Base-by-base conservation (phyloP, 2,113 vertebrate species). In the Perccottus glenii region DNA sequence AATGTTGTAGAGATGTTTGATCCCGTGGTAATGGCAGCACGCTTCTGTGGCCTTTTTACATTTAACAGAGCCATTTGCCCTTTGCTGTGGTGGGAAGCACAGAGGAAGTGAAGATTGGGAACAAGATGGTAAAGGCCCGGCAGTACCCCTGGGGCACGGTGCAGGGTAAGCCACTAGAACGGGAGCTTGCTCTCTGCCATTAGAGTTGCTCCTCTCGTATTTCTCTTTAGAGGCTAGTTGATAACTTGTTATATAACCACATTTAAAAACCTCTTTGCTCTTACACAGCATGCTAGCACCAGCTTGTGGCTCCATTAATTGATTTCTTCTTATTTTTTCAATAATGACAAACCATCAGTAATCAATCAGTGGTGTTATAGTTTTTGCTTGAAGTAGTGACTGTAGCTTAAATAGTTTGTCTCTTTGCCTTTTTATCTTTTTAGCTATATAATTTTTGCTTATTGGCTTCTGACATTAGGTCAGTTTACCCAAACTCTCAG, bases 61-160 rank as follows among this genome's bases (percentile, higher is more conserved):
- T 9, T 91, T 87, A 47, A 45, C 89, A 99, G 98, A 97, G 94
- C 60, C 96, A 99, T 87, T 93, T 99, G 90, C 98, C 98, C 0
- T 99, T 99, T 73, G 98, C 98, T 0, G 97, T 99, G 55, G 93
- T 99, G 4, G 98, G 98, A 67, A 99, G 98, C 90, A 99, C 96
- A 0, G 98, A 99, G 87, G 97, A 99, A 84, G 88, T 97, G 82
- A 99, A 98, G 94, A 96, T 99, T 73, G 98, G 98, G 80, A 98
- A 98, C 91, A 98, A 98, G 94, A 98, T 98, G 96, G 95, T 98
- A 93, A 97, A 95, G 84, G 96, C 95, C 0, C 94, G 98, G 38
- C 98, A 99, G 92, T 99, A 99, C 72, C 98, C 98, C 27, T 99
- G 98, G 98, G 98, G 98, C 72, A 99, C 95, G 0, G 95, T 96